Conservation (phyloP, 1,140 invertebrate species). For the Anagrus nilaparvatae region DNA sequence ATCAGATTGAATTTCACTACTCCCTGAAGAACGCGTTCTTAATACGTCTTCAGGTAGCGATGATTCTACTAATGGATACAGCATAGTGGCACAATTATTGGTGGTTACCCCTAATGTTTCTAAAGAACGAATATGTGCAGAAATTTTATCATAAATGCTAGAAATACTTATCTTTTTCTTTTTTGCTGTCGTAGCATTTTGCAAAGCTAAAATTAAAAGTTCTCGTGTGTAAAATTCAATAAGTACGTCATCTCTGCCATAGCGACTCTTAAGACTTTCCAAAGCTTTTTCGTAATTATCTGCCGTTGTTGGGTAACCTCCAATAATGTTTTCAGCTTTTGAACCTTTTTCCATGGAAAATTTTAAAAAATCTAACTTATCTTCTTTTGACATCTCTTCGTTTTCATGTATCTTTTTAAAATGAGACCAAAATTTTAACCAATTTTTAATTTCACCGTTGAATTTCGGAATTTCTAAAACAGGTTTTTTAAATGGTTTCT, state of each 20-base stretch:
- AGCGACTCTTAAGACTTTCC: slow-evolving; percentile 22
- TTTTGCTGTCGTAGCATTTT: slow-evolving; percentile 14
- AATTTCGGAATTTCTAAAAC: slow-evolving; percentile 24
- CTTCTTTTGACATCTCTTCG: slow-evolving; percentile 14
- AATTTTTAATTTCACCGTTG: slow-evolving; percentile 21
- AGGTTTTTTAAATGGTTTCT: slow-evolving; percentile 19
- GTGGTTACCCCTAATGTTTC: slow-evolving; percentile 29
- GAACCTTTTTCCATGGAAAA: slow-evolving; percentile 16
- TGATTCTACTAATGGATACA: slow-evolving; percentile 33
- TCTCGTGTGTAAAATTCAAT: slow-evolving; percentile 30
- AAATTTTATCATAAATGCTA: slow-evolving; percentile 18
- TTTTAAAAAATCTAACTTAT: slow-evolving; percentile 25
- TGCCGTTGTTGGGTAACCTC: slow-evolving; percentile 21
- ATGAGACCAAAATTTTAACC: slow-evolving; percentile 26
- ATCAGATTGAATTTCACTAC: slow-evolving; percentile 1
- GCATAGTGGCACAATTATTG: slow-evolving; percentile 28
- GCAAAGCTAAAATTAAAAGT: slow-evolving; percentile 19
- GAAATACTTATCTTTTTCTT: slow-evolving; percentile 7
- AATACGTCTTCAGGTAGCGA: slow-evolving; percentile 26
- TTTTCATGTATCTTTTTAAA: slow-evolving; percentile 27
- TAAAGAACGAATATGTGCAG: slow-evolving; percentile 25
- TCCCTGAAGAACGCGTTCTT: slow-evolving; percentile 15
- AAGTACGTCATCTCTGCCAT: slow-evolving; percentile 25
- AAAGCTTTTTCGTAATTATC: slow-evolving; percentile 26
- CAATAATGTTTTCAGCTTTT: slow-evolving; percentile 16